Percentiles rank a stretch among this genome's conserved stretches.
phyloP scores from a whole-genome alignment of 2,113 vertebrate genomes.

The Hemicordylus capensis region DNA sequence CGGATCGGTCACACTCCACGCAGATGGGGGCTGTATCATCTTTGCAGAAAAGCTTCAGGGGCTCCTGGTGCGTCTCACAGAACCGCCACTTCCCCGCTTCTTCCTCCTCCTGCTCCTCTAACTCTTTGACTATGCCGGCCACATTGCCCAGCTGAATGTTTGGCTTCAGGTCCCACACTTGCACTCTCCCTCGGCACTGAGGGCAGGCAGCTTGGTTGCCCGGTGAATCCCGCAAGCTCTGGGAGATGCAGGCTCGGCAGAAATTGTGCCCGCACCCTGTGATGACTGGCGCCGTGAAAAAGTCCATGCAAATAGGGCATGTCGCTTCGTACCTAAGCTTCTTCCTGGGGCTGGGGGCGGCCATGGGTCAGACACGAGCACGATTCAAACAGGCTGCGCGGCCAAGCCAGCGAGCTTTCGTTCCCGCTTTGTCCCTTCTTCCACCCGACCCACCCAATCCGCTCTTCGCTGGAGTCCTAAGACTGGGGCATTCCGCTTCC shows the following conservation, averaged over 20 bases:
- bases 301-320: background rate
- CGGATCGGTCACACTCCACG: slow-evolving; percentile 76
- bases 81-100: slow-evolving; percentile 29
- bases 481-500: no score
- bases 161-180: slow-evolving; percentile 72
- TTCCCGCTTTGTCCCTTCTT: no score
- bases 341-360: background rate
- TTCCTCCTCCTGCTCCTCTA: slow-evolving; percentile 70
- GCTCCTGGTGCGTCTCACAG: slow-evolving; percentile 74
- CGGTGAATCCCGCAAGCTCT: no score
- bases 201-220: no score
- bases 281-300: background rate
- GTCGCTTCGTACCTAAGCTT: background rate
- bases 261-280: slow-evolving; percentile 8
- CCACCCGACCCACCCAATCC: no score
- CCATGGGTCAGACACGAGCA: no score
- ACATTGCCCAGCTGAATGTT: slow-evolving; percentile 82
- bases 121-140: slow-evolving; percentile 80
- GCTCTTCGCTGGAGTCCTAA: no score
- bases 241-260: background rate
- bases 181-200: slow-evolving; percentile 41
- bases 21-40: slow-evolving; percentile 82
- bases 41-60: slow-evolving; percentile 82
- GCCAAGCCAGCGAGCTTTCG: no score
- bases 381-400: no score